These are phyloP conservation scores for Teinopalpus imperialis DNA, from an alignment of 2,888 invertebrate genomes.

Conservation along the genomic window DNA sequence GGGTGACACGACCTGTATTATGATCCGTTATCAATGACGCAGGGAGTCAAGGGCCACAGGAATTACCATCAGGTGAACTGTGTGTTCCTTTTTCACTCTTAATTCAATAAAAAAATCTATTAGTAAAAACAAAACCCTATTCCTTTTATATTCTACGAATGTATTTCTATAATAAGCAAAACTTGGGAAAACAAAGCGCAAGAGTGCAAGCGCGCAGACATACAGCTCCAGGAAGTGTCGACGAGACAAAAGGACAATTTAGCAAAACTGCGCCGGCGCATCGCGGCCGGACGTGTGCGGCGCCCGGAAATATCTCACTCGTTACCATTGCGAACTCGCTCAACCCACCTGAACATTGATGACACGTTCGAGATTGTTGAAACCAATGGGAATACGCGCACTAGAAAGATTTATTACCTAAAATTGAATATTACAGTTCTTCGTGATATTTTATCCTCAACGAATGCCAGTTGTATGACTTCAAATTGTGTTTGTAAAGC, in stretches of 20 bases:
- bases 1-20: too few species aligned
- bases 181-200: slow-evolving; percentile 36
- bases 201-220: slow-evolving; percentile 38
- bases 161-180: slow-evolving; percentile 21
- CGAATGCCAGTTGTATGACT: too few species aligned
- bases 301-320: slow-evolving; percentile 12
- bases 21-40: too few species aligned
- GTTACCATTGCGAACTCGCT: slow-evolving; percentile 7
- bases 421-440: neutral
- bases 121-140: too few species aligned
- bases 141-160: too few species aligned
- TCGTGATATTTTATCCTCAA: too few species aligned
- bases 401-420: neutral
- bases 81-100: too few species aligned
- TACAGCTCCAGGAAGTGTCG: slow-evolving; percentile 42
- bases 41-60: too few species aligned
- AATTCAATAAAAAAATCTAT: too few species aligned
- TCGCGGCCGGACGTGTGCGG: slow-evolving; percentile 32
- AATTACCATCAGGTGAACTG: too few species aligned
- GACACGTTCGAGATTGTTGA: neutral
- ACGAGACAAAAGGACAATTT: slow-evolving; percentile 47
- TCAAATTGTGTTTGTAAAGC: too few species aligned
- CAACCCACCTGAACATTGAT: neutral
- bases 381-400: neutral
- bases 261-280: slow-evolving; percentile 34